These are phyloP conservation scores for Alces alces DNA, from an alignment of 2,113 vertebrate genomes.

Conservation along the genomic window DNA sequence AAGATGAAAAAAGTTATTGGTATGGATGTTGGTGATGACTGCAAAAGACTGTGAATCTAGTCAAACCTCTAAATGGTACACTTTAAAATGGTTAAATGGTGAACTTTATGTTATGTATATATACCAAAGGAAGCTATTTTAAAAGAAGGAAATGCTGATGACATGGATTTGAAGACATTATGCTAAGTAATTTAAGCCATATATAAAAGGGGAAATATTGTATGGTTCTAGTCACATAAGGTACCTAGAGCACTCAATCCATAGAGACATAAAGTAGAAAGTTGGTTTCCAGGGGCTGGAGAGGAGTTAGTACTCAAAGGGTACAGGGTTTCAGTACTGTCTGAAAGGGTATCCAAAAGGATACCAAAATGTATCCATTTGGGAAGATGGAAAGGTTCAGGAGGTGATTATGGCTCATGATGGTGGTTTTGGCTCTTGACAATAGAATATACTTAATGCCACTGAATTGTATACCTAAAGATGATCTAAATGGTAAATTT, in stretches of 20 bases:
- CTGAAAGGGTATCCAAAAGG: not conserved
- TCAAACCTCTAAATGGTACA: not conserved
- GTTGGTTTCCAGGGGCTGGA: not conserved
- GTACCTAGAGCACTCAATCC: not conserved
- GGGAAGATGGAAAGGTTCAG: not conserved
- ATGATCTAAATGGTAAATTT: not conserved
- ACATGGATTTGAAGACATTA: not conserved
- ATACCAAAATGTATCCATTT: not conserved
- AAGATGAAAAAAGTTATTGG: not conserved
- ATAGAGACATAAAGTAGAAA: not conserved
- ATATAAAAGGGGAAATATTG: not conserved
- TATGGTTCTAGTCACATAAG: not conserved
- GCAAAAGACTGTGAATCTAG: not conserved
- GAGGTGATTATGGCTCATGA: not conserved
- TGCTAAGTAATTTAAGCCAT: not conserved
- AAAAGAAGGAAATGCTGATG: not conserved
- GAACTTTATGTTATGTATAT: not conserved
- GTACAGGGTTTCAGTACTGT: not conserved
- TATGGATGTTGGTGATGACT: not conserved
- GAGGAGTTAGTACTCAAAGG: not conserved
- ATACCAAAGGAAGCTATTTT: not conserved
- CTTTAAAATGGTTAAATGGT: not conserved
- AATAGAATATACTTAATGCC: not conserved
- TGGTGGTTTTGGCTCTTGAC: not conserved
- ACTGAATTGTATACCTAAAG: not conserved